Evolutionary conservation across 23 tunicate genomes (phyloP), one percentile per base, ranked within the genome.

Genomic region (Styela clava): DNA sequence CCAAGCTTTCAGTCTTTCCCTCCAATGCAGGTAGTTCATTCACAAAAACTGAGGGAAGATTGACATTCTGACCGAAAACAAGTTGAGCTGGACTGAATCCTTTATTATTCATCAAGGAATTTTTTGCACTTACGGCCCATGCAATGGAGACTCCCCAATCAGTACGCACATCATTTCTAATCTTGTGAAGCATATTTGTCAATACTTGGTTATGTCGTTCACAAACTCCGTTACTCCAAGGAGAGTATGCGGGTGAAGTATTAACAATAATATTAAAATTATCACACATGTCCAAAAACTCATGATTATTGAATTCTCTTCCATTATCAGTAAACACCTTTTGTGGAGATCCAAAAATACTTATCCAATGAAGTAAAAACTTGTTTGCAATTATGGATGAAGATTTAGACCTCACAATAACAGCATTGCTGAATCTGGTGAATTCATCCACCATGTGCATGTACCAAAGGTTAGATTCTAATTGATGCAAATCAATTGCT

Each of bases 221-320:
- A 63, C 83, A 79, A 31, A 79, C 7, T 30, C 72, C 83, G 63
- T 79, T 79, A 22, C 73, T 64, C 83, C 83, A 79, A 1, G 83
- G 83, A 63, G 72, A 79, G 27, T 63, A 79, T 12, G 83, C 73
- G 2, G 83, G 73, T 16, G 73, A 34, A 23, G 83, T 79, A 27
- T 2, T 2, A 56, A 79, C 83, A 9, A 37, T 3, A 34, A 79
- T 79, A 16, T 63, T 32, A 63, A 79, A 79, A 25, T 31, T 63
- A 2, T 2, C 12, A 63, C 83, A 79, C 83, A 79, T 64, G 56
- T 79, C 73, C 29, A 19, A 37, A 63, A 79, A 79, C 24, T 79
- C 83, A 5, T 2, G 3, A 29, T 78, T 78, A 56, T 78, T 24
- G 62, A 78, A 78, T 34, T 79, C 83, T 16, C 72, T 30, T 5